Evolutionary conservation across 1,140 invertebrate species (phyloP).

Genomic region (Bombus turneri): DNA sequence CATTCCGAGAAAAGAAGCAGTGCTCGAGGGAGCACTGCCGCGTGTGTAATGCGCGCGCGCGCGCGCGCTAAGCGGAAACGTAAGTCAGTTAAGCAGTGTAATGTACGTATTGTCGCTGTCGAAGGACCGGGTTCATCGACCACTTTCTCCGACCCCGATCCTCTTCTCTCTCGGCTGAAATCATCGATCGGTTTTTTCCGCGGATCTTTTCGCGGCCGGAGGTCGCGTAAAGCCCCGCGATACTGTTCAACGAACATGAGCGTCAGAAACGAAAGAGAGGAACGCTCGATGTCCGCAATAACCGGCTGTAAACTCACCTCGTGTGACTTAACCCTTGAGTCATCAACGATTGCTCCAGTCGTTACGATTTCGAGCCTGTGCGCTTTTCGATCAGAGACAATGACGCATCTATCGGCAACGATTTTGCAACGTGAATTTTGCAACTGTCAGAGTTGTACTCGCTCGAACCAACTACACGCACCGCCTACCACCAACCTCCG

Average conservation of each 20-base stretch:
- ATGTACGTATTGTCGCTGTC: constrained; percentile 51
- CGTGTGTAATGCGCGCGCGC: constrained; percentile 16
- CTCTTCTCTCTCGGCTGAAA: constrained; percentile 25
- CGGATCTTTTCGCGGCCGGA: not conserved
- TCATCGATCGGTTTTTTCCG: constrained; percentile 24
- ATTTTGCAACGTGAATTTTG: constrained; percentile 14
- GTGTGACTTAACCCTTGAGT: constrained; percentile 39
- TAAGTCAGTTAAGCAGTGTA: constrained; percentile 68
- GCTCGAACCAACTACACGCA: not conserved
- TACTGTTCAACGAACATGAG: not conserved
- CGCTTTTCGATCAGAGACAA: constrained; percentile 6
- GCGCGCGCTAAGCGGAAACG: constrained; percentile 46
- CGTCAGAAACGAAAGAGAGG: not conserved
- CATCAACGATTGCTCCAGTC: not conserved
- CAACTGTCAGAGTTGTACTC: not conserved
- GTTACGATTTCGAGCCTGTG: constrained; percentile 16
- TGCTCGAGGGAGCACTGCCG: too few relatives aligned
- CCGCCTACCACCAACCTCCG: not conserved
- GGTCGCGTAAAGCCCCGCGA: not conserved
- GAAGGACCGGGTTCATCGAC: constrained; percentile 72
- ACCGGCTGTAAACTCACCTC: not conserved
- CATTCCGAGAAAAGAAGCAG: constrained; percentile 26
- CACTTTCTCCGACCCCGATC: constrained; percentile 76
- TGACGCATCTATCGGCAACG: constrained; percentile 20
- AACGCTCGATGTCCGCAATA: not conserved